phyloP scores from a whole-genome alignment of 1,140 invertebrate genomes.

The Aphis craccivora region DNA sequence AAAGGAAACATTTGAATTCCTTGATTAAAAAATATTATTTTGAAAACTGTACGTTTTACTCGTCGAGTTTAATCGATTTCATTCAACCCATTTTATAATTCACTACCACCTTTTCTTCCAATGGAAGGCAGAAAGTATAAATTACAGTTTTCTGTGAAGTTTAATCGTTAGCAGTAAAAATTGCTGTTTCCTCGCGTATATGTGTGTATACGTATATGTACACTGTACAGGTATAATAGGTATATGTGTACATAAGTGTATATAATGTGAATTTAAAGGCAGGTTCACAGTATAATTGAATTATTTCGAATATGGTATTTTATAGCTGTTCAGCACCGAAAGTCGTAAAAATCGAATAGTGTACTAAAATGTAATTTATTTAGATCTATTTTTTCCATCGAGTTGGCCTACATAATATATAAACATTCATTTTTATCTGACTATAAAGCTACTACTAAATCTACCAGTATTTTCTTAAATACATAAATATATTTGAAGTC shows the following conservation, averaged over 20 bases:
- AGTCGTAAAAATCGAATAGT: constrained; percentile 11
- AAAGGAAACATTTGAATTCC: neutral
- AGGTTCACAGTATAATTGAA: constrained; percentile 19
- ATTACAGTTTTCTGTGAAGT: constrained; percentile 25
- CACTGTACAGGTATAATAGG: neutral
- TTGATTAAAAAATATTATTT: neutral
- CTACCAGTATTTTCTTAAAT: neutral
- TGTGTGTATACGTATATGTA: neutral
- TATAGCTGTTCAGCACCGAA: neutral
- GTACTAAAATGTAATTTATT: constrained; percentile 2
- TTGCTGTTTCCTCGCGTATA: neutral
- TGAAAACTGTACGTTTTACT: neutral
- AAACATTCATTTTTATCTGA: neutral
- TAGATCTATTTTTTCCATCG: neutral
- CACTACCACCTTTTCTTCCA: neutral
- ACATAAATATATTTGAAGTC: neutral
- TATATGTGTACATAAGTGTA: neutral
- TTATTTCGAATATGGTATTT: constrained; percentile 25
- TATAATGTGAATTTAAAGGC: constrained; percentile 21
- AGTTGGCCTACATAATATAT: neutral
- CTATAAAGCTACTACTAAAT: neutral
- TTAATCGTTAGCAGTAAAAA: constrained; percentile 27
- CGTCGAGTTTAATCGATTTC: neutral
- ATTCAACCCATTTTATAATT: constrained; percentile 28
- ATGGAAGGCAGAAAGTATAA: neutral